Conservation (phyloP, 2,888 invertebrate species). For the Orthosia incerta region DNA sequence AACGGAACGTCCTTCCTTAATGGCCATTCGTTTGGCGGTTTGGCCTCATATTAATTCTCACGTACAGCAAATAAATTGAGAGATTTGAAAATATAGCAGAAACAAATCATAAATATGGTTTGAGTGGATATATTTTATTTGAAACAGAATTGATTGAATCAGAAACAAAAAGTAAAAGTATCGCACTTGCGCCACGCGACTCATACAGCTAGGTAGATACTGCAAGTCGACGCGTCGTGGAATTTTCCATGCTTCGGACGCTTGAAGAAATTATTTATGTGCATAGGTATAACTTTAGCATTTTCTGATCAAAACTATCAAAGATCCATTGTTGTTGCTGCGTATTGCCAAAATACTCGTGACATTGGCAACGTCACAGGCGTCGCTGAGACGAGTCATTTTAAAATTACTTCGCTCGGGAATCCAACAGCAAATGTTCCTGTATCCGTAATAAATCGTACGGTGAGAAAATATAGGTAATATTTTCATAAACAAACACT, state of each 20-base stretch:
- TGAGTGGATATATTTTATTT: conserved; percentile 14
- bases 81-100: neutral
- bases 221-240: conserved; percentile 56
- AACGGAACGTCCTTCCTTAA: conserved; percentile 73
- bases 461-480: conserved; percentile 45
- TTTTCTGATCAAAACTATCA: conserved; percentile 43
- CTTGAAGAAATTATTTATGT: conserved; percentile 46
- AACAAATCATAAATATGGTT: neutral
- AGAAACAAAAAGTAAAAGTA: conserved; percentile 65
- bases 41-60: conserved; percentile 60
- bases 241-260: conserved; percentile 62
- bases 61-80: conserved; percentile 42
- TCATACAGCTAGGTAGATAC: conserved; percentile 25
- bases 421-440: conserved; percentile 67
- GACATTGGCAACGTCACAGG: conserved; percentile 77
- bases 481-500: conserved; percentile 44
- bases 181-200: conserved; percentile 53
- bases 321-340: conserved; percentile 47
- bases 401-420: conserved; percentile 77
- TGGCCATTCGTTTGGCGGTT: conserved; percentile 57
- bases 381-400: conserved; percentile 74
- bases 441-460: conserved; percentile 63
- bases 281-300: conserved; percentile 30
- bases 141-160: conserved; percentile 22
- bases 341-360: conserved; percentile 71